phyloP scores from a whole-genome alignment of 2,888 invertebrate species.

The Hipparchia sbordonii region DNA sequence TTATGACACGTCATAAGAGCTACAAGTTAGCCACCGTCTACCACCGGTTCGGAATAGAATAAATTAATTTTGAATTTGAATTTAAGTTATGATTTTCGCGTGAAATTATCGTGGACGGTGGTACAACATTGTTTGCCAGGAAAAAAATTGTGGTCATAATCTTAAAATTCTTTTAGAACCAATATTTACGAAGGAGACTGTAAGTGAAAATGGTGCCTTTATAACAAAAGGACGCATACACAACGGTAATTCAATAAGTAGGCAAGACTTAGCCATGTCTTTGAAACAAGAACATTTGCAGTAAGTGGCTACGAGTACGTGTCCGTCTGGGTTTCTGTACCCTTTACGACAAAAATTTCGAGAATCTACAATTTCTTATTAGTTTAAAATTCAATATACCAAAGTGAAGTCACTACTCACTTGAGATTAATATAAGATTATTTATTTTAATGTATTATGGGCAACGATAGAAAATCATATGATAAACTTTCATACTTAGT shows the following conservation, averaged over 20 bases:
- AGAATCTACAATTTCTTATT: neutral
- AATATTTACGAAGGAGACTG: neutral
- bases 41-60: too few species aligned
- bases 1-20: too few species aligned
- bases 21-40: too few species aligned
- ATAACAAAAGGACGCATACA: constrained; percentile 19
- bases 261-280: constrained; percentile 18
- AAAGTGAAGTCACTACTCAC: neutral
- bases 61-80: too few species aligned
- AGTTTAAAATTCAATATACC: neutral
- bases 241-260: constrained; percentile 27
- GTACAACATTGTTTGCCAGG: too few species aligned
- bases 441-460: neutral
- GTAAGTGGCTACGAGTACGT: constrained; percentile 30
- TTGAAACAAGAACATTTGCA: constrained; percentile 21
- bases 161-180: too few species aligned
- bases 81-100: too few species aligned
- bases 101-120: too few species aligned
- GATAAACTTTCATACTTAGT: too few species aligned
- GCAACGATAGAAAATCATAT: too few species aligned
- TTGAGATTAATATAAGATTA: neutral
- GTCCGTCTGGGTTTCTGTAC: constrained; percentile 26
- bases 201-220: neutral
- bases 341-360: constrained; percentile 6
- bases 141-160: too few species aligned